Evolutionary conservation across 2,797 vertebrate species (phyloP).

Genomic region (Tangara arthus): DNA sequence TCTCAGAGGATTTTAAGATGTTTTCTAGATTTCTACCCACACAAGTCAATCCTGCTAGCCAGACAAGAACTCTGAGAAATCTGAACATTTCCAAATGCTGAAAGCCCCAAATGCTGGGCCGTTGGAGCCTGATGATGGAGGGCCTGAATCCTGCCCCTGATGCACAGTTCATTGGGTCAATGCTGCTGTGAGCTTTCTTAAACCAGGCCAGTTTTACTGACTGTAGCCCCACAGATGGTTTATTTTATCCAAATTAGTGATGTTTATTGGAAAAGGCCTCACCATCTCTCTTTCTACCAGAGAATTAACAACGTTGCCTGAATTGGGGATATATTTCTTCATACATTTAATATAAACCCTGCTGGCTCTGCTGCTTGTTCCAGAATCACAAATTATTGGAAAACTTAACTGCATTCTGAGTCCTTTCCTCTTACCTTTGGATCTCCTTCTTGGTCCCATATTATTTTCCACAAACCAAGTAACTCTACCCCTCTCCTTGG

Average conservation of each 20-base stretch:
- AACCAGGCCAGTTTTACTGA: not conserved
- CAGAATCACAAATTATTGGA: not conserved
- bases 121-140: not conserved
- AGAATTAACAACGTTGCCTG: not conserved
- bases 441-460: not conserved
- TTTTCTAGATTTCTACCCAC: not conserved
- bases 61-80: too few relatives aligned
- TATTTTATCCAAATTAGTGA: not conserved
- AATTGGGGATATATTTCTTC: not conserved
- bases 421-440: not conserved
- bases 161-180: not conserved
- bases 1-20: not conserved
- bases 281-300: not conserved
- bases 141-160: not conserved
- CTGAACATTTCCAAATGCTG: not conserved
- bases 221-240: not conserved
- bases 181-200: not conserved
- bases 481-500: not conserved
- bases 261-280: not conserved
- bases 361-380: not conserved
- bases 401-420: not conserved
- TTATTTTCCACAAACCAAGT: not conserved
- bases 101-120: not conserved
- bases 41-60: not conserved
- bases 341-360: not conserved